Evolutionary conservation across 2,113 vertebrate species (phyloP).

Genomic region (Leucoraja erinaceus): DNA sequence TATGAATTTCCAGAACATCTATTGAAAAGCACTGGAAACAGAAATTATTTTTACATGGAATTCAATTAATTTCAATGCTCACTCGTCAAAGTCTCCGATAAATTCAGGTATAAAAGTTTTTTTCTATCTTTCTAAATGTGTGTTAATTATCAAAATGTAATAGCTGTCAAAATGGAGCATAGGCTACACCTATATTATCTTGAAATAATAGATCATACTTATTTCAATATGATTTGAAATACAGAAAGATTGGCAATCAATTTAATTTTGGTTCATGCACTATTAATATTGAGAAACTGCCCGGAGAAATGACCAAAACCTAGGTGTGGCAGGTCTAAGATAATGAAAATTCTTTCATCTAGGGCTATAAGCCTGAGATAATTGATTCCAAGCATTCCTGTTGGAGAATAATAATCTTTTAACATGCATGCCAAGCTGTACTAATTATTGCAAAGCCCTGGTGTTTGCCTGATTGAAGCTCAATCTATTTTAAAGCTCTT

Average conservation of each 20-base stretch:
- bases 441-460: conserved; percentile 8
- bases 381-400: background rate
- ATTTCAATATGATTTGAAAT: background rate
- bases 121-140: background rate
- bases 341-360: background rate
- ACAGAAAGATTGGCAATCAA: background rate
- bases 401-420: background rate
- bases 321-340: background rate
- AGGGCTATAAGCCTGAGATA: background rate
- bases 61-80: background rate
- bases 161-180: background rate
- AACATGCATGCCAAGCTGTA: background rate
- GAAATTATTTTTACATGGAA: background rate
- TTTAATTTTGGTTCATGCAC: background rate
- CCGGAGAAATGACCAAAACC: background rate
- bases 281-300: too few relatives aligned
- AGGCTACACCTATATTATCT: background rate
- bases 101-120: background rate
- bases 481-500: background rate
- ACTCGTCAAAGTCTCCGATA: background rate
- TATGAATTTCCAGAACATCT: background rate
- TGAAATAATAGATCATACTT: background rate
- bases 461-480: background rate
- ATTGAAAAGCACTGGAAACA: background rate
- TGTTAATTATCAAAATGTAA: background rate